Conservation (phyloP, 1,140 invertebrate species). For the Himalopsyche phryganea region DNA sequence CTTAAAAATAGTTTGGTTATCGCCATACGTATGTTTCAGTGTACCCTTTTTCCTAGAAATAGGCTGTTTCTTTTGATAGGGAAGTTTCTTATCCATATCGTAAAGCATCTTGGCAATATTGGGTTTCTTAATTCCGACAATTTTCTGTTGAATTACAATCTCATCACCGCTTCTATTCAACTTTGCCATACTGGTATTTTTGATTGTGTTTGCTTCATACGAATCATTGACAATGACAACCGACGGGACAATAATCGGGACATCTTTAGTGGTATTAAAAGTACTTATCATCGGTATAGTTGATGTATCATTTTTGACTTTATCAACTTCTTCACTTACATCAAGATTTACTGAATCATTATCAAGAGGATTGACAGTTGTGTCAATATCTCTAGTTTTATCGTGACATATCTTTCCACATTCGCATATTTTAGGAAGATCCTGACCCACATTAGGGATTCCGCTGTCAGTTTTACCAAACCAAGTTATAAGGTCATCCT, state of each 20-base stretch:
- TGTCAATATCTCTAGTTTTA: constrained; percentile 38
- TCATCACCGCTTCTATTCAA: constrained; percentile 21
- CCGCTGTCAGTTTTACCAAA: constrained; percentile 55
- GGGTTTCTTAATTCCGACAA: not conserved
- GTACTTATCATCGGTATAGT: not conserved
- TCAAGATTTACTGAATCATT: not conserved
- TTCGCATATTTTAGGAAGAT: constrained; percentile 50
- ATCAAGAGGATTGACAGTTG: constrained; percentile 38
- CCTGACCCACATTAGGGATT: constrained; percentile 42
- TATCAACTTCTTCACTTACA: not conserved
- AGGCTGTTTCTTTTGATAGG: constrained; percentile 41
- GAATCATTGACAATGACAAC: constrained; percentile 24
- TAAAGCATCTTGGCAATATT: constrained; percentile 21
- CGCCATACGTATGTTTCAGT: constrained; percentile 50
- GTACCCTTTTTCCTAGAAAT: constrained; percentile 49
- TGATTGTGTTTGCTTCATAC: not conserved
- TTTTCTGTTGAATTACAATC: constrained; percentile 29
- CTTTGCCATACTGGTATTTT: not conserved
- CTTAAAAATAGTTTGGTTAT: constrained; percentile 49
- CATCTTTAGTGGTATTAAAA: constrained; percentile 23
- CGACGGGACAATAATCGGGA: constrained; percentile 34
- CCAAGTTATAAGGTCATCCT: constrained; percentile 63
- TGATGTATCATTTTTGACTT: not conserved
- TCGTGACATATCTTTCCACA: constrained; percentile 48
- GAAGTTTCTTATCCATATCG: constrained; percentile 26